Conservation (phyloP, 2,797 vertebrate species). For the Neosalanx taihuensis region DNA sequence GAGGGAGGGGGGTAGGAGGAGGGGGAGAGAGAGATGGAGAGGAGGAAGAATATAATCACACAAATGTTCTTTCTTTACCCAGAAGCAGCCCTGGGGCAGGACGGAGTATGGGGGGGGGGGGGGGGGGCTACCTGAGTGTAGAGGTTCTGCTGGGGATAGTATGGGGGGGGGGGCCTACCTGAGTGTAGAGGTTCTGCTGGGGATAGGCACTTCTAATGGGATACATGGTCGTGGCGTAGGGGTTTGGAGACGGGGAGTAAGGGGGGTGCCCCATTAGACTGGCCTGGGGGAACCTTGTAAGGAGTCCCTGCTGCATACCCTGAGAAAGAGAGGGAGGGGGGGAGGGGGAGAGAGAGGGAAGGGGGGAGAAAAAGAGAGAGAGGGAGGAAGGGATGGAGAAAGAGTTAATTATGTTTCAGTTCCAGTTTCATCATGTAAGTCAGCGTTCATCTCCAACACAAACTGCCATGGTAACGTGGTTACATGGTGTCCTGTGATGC, state of each 20-base stretch:
- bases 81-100: not conserved
- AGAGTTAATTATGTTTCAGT: not conserved
- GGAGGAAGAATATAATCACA: not conserved
- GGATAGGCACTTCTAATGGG: slow-evolving; percentile 87
- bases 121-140: slow-evolving; percentile 76
- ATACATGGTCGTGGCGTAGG: slow-evolving; percentile 83
- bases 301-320: slow-evolving; percentile 83
- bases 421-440: too few species aligned
- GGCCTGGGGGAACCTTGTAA: slow-evolving; percentile 82
- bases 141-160: slow-evolving; percentile 85
- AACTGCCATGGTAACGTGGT: too few species aligned
- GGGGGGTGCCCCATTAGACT: slow-evolving; percentile 80
- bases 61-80: not conserved
- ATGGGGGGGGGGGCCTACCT: slow-evolving; percentile 63
- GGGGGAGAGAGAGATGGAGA: not conserved
- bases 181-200: slow-evolving; percentile 85
- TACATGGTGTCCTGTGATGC: too few species aligned
- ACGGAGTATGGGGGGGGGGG: not conserved
- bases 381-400: slow-evolving; percentile 10
- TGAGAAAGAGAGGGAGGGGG: slow-evolving; percentile 38
- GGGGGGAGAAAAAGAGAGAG: not conserved
- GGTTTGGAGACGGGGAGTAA: slow-evolving; percentile 83
- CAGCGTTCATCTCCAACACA: too few species aligned
- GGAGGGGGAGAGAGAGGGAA: slow-evolving; percentile 4
- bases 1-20: not conserved